Percentiles rank a stretch among this genome's conserved stretches.
These are phyloP conservation scores for Saturnia japonica DNA, from an alignment of 2,888 invertebrate genomes.

Conservation along the genomic window DNA sequence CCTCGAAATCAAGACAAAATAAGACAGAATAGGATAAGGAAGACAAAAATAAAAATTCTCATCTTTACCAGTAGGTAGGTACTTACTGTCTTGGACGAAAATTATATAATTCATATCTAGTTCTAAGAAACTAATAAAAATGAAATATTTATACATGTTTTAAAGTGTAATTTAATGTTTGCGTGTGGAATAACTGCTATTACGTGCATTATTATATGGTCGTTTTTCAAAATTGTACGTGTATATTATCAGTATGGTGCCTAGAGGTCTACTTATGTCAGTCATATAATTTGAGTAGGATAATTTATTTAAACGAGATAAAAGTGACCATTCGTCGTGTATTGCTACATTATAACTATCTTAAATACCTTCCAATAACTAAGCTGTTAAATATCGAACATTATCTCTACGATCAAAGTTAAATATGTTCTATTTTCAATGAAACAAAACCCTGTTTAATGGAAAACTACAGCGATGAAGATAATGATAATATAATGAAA, in stretches of 20 bases:
- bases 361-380: not conserved
- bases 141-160: not conserved
- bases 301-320: not conserved
- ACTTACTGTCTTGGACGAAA: too few species aligned
- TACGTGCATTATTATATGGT: not conserved
- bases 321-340: not conserved
- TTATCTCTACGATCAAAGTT: conserved; percentile 14
- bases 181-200: not conserved
- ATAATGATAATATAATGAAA: conserved; percentile 36
- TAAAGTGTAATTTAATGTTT: not conserved
- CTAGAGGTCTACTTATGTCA: not conserved
- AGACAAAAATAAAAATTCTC: too few species aligned
- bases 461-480: conserved; percentile 45
- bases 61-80: too few species aligned
- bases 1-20: too few species aligned
- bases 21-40: too few species aligned
- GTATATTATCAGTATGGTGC: not conserved
- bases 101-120: too few species aligned
- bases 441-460: not conserved
- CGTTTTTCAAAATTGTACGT: not conserved
- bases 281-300: not conserved
- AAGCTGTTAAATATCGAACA: conserved; percentile 19
- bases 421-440: conserved; percentile 13
- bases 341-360: not conserved
- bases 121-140: not conserved